Base-by-base conservation (phyloP, 2,113 vertebrate genomes). In the Pelodiscus sinensis region DNA sequence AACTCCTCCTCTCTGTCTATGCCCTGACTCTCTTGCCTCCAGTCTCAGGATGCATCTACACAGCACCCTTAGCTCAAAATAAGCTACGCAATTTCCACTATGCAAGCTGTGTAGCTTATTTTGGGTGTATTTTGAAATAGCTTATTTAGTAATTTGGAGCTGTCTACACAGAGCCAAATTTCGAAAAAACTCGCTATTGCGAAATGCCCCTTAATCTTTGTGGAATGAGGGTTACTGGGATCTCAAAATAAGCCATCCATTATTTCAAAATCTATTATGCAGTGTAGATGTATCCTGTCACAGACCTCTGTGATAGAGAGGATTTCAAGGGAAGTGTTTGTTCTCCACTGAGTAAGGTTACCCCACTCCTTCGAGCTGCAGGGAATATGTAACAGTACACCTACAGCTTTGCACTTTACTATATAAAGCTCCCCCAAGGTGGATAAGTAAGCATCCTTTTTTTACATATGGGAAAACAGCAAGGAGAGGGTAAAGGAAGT, bases 311-410 rank as follows among this genome's bases (percentile, higher is more conserved):
- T 21, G 75, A 57, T 83, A 95, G 79, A 83, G 62, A 77, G 1
- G 2, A 83, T 94, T 85, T 29, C 55, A 62, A 82, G 12, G 3
- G 14, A n/a, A 35, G 27, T 25, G 15, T 79, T 38, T 84, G 14
- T 2, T 84, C 31, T 89, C 44, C 13, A 22, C 8, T 1, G 56
- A 29, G 15, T 84, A 88, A 68, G 2, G 84, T 54, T 56, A n/a
- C 62, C 31, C 31, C 8, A 12, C 5, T 88, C 22, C 88, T 83
- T 88, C n/a, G 91, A 87, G 82, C 82, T 62, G 73, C 62, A 35
- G 73, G 78, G 1, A 54, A 0, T 0, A 0, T 87, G 54, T 77
- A 90, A 55, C 62, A 86, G 25, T 27, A 3, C 65, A 86, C 60
- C 19, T 21, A 9, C 14, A 57, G 31, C 50, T 55, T 89, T 60